phyloP scores from a whole-genome alignment of 2,113 vertebrate species.

The Hippocampus guttulatus region DNA sequence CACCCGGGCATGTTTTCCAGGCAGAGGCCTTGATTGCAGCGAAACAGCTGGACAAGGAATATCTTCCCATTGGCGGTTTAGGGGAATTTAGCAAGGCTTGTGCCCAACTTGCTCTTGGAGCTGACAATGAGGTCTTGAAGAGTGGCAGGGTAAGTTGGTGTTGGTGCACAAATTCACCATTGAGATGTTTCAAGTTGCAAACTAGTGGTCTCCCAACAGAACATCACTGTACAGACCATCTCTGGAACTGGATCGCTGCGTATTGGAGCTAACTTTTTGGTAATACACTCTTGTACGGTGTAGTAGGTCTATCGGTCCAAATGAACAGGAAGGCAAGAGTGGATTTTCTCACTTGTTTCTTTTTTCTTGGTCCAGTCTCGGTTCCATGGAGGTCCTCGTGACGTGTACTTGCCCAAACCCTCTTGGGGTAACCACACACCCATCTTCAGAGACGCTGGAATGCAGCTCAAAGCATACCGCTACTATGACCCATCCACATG shows the following conservation, averaged over 20 bases:
- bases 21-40: conserved; percentile 83
- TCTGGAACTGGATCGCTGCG: conserved; percentile 93
- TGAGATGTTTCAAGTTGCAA: conserved; percentile 5
- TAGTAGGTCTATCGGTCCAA: neutral
- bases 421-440: conserved; percentile 98
- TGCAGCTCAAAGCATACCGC: conserved; percentile 88
- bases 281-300: conserved; percentile 58
- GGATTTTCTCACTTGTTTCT: neutral
- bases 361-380: conserved; percentile 75
- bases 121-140: conserved; percentile 81
- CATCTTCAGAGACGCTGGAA: conserved; percentile 92
- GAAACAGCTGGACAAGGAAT: conserved; percentile 92
- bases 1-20: conserved; percentile 50
- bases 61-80: conserved; percentile 81
- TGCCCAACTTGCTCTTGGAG: conserved; percentile 82
- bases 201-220: conserved; percentile 63
- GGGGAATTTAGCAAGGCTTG: conserved; percentile 84
- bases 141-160: conserved; percentile 82
- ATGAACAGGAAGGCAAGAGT: neutral
- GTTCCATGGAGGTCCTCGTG: conserved; percentile 82
- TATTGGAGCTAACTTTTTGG: conserved; percentile 90
- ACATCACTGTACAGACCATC: conserved; percentile 91
- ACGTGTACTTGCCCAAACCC: conserved; percentile 92
- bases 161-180: neutral
- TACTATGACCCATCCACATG: conserved; percentile 94